Conservation (phyloP, 64 coral and sea anemone species). For the Platygyra sinensis region DNA sequence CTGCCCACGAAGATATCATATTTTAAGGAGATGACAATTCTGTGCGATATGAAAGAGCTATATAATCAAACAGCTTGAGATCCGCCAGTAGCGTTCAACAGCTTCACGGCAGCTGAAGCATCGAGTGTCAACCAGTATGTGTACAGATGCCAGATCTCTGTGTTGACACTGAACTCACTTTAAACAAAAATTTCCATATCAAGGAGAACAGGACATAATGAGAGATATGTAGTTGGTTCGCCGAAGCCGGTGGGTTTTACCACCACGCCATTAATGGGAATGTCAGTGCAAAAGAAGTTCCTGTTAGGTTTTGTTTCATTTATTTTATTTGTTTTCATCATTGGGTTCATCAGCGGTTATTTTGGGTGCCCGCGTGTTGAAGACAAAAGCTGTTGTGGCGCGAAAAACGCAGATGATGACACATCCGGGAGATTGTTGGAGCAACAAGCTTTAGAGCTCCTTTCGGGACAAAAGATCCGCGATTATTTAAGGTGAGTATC, state of each 20-base stretch:
- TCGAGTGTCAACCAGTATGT: neutral
- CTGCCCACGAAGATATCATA: neutral
- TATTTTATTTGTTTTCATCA: constrained; percentile 2
- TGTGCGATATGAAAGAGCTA: neutral
- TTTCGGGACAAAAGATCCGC: constrained; percentile 1
- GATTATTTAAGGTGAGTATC: constrained; percentile 22
- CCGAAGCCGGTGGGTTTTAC: neutral
- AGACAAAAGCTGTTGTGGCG: neutral
- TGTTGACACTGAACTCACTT: constrained; percentile 32
- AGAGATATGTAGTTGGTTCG: neutral
- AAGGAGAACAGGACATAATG: neutral
- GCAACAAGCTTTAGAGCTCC: neutral
- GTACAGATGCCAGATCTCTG: neutral
- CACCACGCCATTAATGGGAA: constrained; percentile 8
- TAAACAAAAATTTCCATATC: constrained; percentile 33
- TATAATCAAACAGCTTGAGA: neutral
- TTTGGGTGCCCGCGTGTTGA: neutral
- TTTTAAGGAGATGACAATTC: neutral
- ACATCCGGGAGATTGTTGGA: neutral
- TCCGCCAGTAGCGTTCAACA: constrained; percentile 27
- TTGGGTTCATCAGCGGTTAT: constrained; percentile 18
- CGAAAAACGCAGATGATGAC: neutral
- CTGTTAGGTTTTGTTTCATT: constrained; percentile 15
- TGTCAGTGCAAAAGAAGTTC: constrained; percentile 51
- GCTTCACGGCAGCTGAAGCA: neutral